These are phyloP conservation scores for Drosophila kuntzei DNA, from an alignment of 2,888 invertebrate species.

Conservation along the genomic window DNA sequence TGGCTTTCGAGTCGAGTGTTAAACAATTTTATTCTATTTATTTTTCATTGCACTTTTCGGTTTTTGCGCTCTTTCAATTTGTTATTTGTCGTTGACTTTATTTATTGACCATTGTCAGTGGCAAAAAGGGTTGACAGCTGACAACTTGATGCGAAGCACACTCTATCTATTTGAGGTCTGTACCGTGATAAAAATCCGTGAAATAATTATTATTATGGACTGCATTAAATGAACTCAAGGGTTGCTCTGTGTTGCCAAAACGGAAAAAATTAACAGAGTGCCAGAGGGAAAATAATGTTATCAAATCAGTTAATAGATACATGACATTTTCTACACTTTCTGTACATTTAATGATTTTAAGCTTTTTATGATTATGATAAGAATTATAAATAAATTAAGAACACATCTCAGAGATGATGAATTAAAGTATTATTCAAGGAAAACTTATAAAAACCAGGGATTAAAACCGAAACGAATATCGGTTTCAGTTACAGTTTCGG, in stretches of 20 bases:
- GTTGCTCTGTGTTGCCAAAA: neutral
- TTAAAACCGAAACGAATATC: too few relatives aligned
- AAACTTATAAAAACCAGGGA: neutral
- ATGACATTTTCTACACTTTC: neutral
- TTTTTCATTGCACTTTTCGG: slow-evolving; percentile 65
- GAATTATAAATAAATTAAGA: neutral
- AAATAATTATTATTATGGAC: slow-evolving; percentile 60
- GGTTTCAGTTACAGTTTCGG: too few relatives aligned
- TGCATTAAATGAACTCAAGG: slow-evolving; percentile 29
- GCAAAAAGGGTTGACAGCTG: slow-evolving; percentile 59
- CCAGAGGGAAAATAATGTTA: neutral
- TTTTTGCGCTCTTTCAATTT: slow-evolving; percentile 51
- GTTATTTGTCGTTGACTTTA: slow-evolving; percentile 46
- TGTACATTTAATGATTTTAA: too few relatives aligned
- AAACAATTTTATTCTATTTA: slow-evolving; percentile 74
- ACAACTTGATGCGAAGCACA: slow-evolving; percentile 50
- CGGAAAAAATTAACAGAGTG: neutral
- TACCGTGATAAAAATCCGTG: slow-evolving; percentile 46
- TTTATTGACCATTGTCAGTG: slow-evolving; percentile 56
- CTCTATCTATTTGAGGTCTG: slow-evolving; percentile 25
- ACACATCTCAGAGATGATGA: neutral
- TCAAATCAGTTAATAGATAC: slow-evolving; percentile 28
- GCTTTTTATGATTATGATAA: too few relatives aligned
- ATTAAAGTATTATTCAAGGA: neutral
- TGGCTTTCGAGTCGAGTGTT: slow-evolving; percentile 61